Conservation (phyloP, 2,113 vertebrate genomes). For the Lichenostomus cassidix region DNA sequence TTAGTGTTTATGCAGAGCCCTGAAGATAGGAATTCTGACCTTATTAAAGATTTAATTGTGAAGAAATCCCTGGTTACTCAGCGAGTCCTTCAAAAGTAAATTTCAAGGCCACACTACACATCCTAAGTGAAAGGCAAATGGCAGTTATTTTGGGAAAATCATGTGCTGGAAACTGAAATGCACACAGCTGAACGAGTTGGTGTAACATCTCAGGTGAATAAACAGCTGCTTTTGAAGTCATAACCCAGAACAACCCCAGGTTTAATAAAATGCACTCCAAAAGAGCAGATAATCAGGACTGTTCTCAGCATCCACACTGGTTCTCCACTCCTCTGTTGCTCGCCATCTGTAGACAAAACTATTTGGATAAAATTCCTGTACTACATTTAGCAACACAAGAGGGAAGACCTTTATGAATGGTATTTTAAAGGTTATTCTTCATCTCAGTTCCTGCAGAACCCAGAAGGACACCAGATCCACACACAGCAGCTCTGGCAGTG, state of each 20-base stretch:
- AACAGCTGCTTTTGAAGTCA: not conserved
- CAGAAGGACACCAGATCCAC: not conserved
- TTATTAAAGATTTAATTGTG: constrained; percentile 58
- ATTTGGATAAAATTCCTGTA: not conserved
- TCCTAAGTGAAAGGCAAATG: not conserved
- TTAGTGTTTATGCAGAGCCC: not conserved
- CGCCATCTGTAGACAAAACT: not conserved
- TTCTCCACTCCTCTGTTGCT: not conserved
- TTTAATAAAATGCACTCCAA: not conserved
- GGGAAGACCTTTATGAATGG: not conserved
- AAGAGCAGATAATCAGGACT: not conserved
- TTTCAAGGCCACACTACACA: constrained; percentile 4
- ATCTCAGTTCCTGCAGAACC: not conserved
- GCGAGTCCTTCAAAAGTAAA: not conserved
- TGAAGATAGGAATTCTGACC: constrained; percentile 9
- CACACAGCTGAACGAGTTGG: not conserved
- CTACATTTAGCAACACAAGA: not conserved
- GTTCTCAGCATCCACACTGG: not conserved
- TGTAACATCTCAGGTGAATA: not conserved
- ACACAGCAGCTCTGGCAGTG: not conserved
- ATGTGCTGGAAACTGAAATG: not conserved
- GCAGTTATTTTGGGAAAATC: not conserved
- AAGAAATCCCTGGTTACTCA: constrained; percentile 1
- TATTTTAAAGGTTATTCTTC: not conserved
- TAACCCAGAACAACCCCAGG: not conserved